Evolutionary conservation across 2,888 invertebrate genomes (phyloP), one percentile per base, ranked within the genome.

Genomic region (Augiades crinisus): DNA sequence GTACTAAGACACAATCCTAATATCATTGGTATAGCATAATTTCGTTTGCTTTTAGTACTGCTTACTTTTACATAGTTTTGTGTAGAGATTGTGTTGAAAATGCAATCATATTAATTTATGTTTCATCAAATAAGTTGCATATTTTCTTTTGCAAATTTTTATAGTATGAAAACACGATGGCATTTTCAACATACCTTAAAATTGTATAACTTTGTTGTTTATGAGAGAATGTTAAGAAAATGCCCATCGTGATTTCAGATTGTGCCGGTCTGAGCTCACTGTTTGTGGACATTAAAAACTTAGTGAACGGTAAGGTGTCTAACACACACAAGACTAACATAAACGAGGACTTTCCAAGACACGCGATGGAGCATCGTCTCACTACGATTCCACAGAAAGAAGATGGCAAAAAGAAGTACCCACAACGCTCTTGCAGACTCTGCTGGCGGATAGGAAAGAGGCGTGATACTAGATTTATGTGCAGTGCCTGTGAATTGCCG

Each of bases 231-330:
- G 64, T 74, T 79, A 72, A 82, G 87, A 89, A 87, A 89, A 90
- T 88, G 86, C 81, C 90, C 81, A 87, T 86, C 90, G 86, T 90
- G 87, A 75, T 90, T 90, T 89, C 90, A 90, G 90, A 90, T 89
- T 80, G 84, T 58, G 76, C 79, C 78, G 77, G 84, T 72, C 75
- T 88, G 72, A 86, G 75, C 74, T 81, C 90, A 64, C 81, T 89
- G 72, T 87, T 88, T 78, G 79, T 84, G 75, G 83, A 88, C 71
- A 80, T 88, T 70, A 89, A 88, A 82, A 87, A 85, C 75, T 80
- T 89, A 79, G 88, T 87, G 65, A 88, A 88, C 55, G 87, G 88
- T 68, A 89, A 87, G 65, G 76, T 79, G 63, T 71, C 79, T 70
- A 79, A 78, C 61, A 68, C 72, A 53, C 72, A 79, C 64, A 78